Evolutionary conservation across 37 sponge, comb jelly and placozoan species (phyloP).

Genomic region (Crambe crambe): DNA sequence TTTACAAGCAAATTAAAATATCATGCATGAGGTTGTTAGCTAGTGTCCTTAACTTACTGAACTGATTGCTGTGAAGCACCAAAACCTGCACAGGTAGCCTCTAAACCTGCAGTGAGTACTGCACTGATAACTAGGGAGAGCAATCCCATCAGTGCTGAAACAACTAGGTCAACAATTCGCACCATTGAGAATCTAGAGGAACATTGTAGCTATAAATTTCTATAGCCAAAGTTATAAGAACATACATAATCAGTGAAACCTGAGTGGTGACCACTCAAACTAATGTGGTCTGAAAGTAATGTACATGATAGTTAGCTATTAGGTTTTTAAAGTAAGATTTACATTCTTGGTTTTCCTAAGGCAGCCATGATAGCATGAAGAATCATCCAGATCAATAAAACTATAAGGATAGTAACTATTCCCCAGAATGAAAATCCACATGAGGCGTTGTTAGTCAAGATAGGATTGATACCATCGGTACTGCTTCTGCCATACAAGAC

Average conservation of each 20-base stretch:
- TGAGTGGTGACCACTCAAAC: not conserved
- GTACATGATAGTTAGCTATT: too few relatives aligned
- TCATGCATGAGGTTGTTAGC: too few relatives aligned
- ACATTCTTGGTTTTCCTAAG: conserved; percentile 3
- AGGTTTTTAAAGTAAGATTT: too few relatives aligned
- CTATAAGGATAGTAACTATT: not conserved
- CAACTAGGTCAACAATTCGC: not conserved
- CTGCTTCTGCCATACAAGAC: not conserved
- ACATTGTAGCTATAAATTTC: not conserved
- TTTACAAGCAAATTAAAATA: too few relatives aligned
- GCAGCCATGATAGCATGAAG: not conserved
- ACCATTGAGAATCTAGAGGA: not conserved
- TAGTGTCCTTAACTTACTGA: too few relatives aligned
- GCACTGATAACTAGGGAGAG: not conserved
- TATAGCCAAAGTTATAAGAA: not conserved
- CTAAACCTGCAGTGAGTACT: not conserved
- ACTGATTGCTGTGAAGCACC: too few relatives aligned
- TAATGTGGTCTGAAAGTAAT: not conserved
- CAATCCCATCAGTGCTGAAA: not conserved
- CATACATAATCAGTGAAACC: not conserved
- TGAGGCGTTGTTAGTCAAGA: not conserved
- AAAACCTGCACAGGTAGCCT: not conserved
- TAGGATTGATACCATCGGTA: not conserved
- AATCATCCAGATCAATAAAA: not conserved
- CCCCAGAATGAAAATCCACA: not conserved